A percentile compares a stretch with the other conserved stretches of the same genome.
phyloP scores from a whole-genome alignment of 2,113 vertebrate genomes.

The Coregonus clupeaformis region DNA sequence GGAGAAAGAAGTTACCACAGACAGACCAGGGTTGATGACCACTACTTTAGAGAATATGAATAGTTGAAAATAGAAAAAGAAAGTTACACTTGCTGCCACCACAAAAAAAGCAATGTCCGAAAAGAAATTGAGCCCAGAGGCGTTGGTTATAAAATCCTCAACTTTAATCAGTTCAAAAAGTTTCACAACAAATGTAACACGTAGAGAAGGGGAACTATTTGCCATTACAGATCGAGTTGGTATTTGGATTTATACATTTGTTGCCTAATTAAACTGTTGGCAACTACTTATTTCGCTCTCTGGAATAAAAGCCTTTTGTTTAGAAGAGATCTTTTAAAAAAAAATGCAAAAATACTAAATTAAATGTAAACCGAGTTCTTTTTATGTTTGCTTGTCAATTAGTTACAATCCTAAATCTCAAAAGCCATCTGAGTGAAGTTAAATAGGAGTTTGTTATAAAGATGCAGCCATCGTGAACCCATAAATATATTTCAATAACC shows the following conservation, averaged over 20 bases:
- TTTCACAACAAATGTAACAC: conserved; percentile 80
- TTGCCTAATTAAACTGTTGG: conserved; percentile 69
- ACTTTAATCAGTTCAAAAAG: conserved; percentile 82
- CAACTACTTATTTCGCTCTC: conserved; percentile 53
- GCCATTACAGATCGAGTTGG: conserved; percentile 57
- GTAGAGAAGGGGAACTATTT: conserved; percentile 65
- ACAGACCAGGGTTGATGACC: no score
- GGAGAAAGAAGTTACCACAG: no score
- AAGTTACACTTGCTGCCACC: no score
- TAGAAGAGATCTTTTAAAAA: conserved; percentile 53
- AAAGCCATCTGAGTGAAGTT: conserved; percentile 90
- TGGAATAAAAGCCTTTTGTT: conserved; percentile 54
- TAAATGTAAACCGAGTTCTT: conserved; percentile 98
- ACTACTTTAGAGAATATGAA: no score
- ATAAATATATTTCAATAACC: conserved; percentile 93
- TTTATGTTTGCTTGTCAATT: conserved; percentile 88
- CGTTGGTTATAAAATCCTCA: conserved; percentile 76
- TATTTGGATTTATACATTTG: conserved; percentile 74
- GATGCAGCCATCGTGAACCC: conserved; percentile 95
- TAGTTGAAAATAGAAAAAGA: no score
- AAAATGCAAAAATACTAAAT: conserved; percentile 77
- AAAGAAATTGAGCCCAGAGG: conserved; percentile 25
- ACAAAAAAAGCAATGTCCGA: no score
- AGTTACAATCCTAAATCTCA: conserved; percentile 88
- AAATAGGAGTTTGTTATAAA: conserved; percentile 95